These are phyloP conservation scores for Macropis europaea DNA, from an alignment of 2,888 invertebrate species.

Conservation along the genomic window DNA sequence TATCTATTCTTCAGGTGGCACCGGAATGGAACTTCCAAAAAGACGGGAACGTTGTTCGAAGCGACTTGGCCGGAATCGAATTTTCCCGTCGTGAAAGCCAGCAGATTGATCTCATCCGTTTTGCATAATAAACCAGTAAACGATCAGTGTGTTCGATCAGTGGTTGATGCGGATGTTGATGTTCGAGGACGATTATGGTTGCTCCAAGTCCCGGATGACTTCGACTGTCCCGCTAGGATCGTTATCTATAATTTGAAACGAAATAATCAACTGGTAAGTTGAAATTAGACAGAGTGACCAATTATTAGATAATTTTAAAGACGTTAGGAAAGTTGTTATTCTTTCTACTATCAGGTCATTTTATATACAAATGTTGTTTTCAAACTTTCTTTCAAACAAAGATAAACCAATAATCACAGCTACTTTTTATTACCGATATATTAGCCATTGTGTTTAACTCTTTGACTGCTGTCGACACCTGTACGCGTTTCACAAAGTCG, in stretches of 20 bases:
- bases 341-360: no score
- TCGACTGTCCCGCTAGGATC: slow-evolving; percentile 77
- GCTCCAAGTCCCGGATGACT: slow-evolving; percentile 77
- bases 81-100: background rate
- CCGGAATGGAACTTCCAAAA: background rate
- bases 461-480: no score
- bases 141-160: slow-evolving; percentile 67
- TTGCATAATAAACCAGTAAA: background rate
- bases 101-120: background rate
- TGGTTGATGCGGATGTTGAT: slow-evolving; percentile 78
- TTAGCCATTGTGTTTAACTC: no score
- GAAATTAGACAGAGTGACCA: no score
- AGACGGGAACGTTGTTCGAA: slow-evolving; percentile 23
- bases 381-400: no score
- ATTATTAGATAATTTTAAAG: no score
- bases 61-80: slow-evolving; percentile 38
- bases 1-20: slow-evolving; percentile 1
- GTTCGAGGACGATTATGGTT: slow-evolving; percentile 79
- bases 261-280: slow-evolving; percentile 61
- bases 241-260: slow-evolving; percentile 77
- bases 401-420: no score
- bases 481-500: no score
- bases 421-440: no score
- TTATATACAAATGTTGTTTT: no score
- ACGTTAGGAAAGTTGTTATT: no score